A percentile compares a stretch with the other conserved stretches of the same genome.
phyloP scores from a whole-genome alignment of 2,113 vertebrate genomes.

The Eulemur macaco region DNA sequence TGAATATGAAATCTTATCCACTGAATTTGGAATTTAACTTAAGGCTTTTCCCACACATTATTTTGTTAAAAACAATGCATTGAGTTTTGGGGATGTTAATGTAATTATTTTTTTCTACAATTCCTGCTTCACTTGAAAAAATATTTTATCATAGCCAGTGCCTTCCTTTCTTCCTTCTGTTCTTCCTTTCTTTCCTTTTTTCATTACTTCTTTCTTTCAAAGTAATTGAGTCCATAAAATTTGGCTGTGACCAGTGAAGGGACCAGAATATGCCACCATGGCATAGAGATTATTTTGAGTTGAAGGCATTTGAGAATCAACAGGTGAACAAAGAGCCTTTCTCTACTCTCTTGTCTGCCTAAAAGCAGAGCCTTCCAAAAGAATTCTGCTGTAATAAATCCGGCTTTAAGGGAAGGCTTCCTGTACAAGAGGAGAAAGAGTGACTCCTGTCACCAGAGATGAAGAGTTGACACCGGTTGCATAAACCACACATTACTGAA shows the following conservation, averaged over 20 bases:
- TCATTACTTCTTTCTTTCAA: not conserved
- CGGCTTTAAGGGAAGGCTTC: not conserved
- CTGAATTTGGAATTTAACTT: not conserved
- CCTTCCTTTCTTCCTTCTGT: not conserved
- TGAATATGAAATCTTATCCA: not conserved
- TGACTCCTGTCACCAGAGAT: not conserved
- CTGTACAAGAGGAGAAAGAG: not conserved
- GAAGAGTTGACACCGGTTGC: not conserved
- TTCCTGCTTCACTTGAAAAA: conserved; percentile 10
- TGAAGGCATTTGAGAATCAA: not conserved
- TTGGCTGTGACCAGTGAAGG: not conserved
- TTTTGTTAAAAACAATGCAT: conserved; percentile 21
- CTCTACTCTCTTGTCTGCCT: not conserved
- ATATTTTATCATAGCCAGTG: not conserved
- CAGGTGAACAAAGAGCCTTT: not conserved
- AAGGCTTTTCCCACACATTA: not conserved
- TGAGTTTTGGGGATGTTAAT: not conserved
- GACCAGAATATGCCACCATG: not conserved
- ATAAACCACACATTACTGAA: not conserved
- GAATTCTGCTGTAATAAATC: not conserved
- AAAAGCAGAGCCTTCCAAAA: not conserved
- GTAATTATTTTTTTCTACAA: not conserved
- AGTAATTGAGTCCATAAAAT: not conserved
- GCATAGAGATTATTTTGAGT: not conserved
- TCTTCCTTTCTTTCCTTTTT: not conserved